phyloP scores from a whole-genome alignment of 2,797 vertebrate genomes.

The Oreonectes daqikongensis region DNA sequence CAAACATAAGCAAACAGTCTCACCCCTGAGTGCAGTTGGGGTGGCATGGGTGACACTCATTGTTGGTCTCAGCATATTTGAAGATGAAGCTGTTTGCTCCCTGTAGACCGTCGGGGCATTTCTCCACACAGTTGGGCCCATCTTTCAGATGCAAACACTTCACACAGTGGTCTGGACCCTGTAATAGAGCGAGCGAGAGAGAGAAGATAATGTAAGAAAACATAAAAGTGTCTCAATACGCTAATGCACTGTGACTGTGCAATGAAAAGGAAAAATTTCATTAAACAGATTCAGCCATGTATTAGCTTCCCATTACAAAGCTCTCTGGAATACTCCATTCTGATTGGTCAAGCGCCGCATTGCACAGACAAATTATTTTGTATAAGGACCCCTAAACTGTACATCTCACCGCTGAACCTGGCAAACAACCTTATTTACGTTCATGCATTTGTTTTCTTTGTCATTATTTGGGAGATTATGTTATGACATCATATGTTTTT shows the following conservation, averaged over 20 bases:
- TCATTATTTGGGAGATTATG: not conserved
- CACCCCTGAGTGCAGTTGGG: constrained; percentile 56
- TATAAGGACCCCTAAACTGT: not conserved
- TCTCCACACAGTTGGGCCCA: constrained; percentile 95
- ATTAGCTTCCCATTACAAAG: not conserved
- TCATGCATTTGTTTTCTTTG: not conserved
- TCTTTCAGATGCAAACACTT: constrained; percentile 96
- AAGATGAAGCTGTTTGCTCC: constrained; percentile 96
- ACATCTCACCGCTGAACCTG: not conserved
- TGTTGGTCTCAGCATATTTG: constrained; percentile 93
- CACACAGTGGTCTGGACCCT: constrained; percentile 93
- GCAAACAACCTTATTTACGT: not conserved
- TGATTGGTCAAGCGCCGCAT: not conserved
- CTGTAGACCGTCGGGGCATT: constrained; percentile 94
- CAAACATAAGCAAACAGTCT: constrained; percentile 32
- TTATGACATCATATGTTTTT: no score
- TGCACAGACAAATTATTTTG: not conserved
- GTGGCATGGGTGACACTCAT: constrained; percentile 70
- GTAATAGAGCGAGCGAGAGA: constrained; percentile 18
- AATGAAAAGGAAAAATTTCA: not conserved
- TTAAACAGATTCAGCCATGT: not conserved
- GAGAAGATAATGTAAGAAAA: not conserved
- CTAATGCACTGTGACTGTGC: not conserved
- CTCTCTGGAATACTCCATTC: not conserved
- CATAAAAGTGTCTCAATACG: not conserved